phyloP scores from a whole-genome alignment of 2,113 vertebrate genomes.

The Fulica atra region DNA sequence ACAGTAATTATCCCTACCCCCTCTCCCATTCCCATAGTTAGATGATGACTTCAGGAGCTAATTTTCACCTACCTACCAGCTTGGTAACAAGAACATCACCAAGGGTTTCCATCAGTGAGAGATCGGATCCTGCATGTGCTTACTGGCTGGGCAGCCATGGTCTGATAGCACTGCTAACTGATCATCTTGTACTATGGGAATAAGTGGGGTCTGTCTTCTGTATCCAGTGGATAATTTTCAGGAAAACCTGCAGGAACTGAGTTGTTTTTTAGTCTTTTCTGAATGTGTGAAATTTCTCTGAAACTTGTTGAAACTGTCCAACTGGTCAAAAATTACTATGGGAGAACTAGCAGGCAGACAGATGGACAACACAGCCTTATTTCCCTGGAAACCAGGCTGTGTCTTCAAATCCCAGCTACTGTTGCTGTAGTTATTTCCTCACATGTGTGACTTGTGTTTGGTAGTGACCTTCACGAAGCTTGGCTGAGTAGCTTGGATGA shows the following conservation, averaged over 20 bases:
- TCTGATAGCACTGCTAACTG: background rate
- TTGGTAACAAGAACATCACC: background rate
- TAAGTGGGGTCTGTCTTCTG: background rate
- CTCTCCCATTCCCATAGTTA: background rate
- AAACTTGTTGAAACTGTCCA: background rate
- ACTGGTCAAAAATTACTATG: background rate
- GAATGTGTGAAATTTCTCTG: background rate
- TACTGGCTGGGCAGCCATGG: accelerated
- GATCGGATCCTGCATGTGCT: accelerated
- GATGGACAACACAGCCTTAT: background rate
- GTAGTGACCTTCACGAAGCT: background rate
- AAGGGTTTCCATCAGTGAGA: background rate
- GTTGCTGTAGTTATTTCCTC: background rate
- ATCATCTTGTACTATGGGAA: background rate
- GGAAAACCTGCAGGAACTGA: background rate
- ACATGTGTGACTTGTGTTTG: background rate
- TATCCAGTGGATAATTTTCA: background rate
- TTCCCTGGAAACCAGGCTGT: background rate
- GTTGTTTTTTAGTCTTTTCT: background rate
- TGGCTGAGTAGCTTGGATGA: background rate
- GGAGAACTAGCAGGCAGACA: background rate
- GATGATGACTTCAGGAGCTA: background rate
- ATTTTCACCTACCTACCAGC: background rate
- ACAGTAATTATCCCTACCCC: background rate
- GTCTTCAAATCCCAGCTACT: background rate